phyloP scores from a whole-genome alignment of 2,797 vertebrate genomes.

The Catamblyrhynchus diadema region DNA sequence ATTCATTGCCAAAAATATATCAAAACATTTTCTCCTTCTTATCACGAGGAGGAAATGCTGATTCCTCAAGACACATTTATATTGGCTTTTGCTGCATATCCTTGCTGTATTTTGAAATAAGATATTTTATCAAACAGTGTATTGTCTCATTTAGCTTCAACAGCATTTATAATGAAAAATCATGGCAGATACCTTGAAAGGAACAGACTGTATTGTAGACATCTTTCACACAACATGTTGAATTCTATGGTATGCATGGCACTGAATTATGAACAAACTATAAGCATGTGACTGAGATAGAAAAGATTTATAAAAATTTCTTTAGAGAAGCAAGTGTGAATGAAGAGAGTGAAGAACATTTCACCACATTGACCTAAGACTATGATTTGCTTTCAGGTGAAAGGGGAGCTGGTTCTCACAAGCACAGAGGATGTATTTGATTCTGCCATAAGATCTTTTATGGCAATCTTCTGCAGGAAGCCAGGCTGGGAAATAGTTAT shows the following conservation, averaged over 20 bases:
- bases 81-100: background rate
- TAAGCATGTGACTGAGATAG: background rate
- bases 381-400: background rate
- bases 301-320: background rate
- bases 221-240: conserved; percentile 4
- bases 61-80: conserved; percentile 13
- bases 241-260: background rate
- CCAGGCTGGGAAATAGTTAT: background rate
- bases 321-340: background rate
- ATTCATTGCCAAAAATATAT: conserved; percentile 44
- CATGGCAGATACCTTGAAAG: background rate
- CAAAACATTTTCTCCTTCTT: conserved; percentile 51
- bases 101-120: conserved; percentile 7
- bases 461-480: background rate
- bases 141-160: conserved; percentile 27
- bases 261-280: background rate
- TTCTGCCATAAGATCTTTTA: background rate
- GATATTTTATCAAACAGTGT: background rate
- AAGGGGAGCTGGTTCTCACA: background rate
- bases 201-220: background rate
- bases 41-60: background rate
- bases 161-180: conserved; percentile 4
- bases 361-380: background rate
- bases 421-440: background rate
- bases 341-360: background rate